Evolutionary conservation across 2,888 invertebrate species (phyloP).

Genomic region (Allacma fusca): DNA sequence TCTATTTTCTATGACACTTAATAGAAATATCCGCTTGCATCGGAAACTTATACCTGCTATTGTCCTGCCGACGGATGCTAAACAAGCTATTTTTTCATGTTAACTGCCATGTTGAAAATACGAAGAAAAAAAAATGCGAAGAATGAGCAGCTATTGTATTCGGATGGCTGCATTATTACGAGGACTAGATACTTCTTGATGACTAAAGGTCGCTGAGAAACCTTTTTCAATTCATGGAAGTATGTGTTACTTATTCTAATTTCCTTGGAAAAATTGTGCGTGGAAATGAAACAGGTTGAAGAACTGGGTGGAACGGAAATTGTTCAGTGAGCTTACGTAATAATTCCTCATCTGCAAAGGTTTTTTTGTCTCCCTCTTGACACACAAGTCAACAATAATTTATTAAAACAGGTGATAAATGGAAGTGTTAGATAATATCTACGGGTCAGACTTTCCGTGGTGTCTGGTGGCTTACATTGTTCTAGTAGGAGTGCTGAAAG

Average conservation of each 20-base stretch:
- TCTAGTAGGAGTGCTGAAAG: no score
- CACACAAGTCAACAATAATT: conserved; percentile 8
- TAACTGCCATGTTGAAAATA: no score
- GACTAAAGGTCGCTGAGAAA: background rate
- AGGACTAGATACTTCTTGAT: no score
- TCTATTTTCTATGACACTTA: no score
- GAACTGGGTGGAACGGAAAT: background rate
- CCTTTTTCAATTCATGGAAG: background rate
- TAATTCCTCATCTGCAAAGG: background rate
- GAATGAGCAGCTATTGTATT: no score
- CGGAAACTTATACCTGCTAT: no score
- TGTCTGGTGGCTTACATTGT: background rate
- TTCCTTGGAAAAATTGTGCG: background rate
- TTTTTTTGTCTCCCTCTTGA: background rate
- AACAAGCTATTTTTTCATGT: no score
- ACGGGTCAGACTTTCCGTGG: background rate
- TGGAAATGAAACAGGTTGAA: conserved; percentile 1
- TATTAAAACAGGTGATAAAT: background rate
- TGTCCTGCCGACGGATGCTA: no score
- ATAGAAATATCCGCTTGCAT: no score
- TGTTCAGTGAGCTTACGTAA: background rate
- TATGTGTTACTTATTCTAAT: no score
- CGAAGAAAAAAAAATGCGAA: no score
- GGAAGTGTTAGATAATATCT: background rate
- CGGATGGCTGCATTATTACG: no score